A percentile compares a stretch with the other conserved stretches of the same genome.
Conservation (phyloP, 2,888 invertebrate genomes). For the Agrotis exclamationis region DNA sequence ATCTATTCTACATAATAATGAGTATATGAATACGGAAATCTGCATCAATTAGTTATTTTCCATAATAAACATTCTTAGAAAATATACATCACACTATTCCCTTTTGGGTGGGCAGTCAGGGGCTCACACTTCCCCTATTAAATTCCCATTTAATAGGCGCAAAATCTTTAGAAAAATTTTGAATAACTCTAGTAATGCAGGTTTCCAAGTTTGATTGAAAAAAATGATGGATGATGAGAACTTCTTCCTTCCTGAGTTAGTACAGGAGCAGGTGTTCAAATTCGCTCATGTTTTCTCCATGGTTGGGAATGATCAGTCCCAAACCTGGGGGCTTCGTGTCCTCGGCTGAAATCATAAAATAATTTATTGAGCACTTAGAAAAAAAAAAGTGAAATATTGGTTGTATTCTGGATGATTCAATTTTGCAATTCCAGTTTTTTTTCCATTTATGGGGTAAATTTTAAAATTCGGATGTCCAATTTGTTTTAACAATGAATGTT, state of each 20-base stretch:
- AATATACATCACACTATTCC: conserved; percentile 31
- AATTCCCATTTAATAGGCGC: not conserved
- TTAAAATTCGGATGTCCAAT: too few relatives aligned
- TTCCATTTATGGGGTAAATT: not conserved
- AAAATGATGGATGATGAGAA: not conserved
- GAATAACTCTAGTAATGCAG: conserved; percentile 6
- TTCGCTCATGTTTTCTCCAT: conserved; percentile 33
- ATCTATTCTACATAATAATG: conserved; percentile 33
- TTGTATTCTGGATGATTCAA: not conserved
- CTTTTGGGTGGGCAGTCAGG: not conserved
- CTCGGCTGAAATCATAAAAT: conserved; percentile 15
- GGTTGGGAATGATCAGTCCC: conserved; percentile 17
- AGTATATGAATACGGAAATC: conserved; percentile 17
- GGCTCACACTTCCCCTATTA: not conserved
- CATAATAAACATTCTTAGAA: conserved; percentile 16
- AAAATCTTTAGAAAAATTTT: not conserved
- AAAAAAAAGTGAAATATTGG: too few relatives aligned
- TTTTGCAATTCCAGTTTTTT: not conserved
- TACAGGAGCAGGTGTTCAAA: conserved; percentile 38
- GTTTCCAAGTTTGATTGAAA: conserved; percentile 2
- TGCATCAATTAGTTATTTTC: conserved; percentile 13
- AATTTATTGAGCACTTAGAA: too few relatives aligned
- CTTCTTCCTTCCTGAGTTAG: not conserved
- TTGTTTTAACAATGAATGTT: too few relatives aligned
- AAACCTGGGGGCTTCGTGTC: conserved; percentile 10